A percentile compares a stretch with the other conserved stretches of the same genome.
phyloP scores from a whole-genome alignment of 2,797 vertebrate genomes.

The Microctenopoma steveboyesi region DNA sequence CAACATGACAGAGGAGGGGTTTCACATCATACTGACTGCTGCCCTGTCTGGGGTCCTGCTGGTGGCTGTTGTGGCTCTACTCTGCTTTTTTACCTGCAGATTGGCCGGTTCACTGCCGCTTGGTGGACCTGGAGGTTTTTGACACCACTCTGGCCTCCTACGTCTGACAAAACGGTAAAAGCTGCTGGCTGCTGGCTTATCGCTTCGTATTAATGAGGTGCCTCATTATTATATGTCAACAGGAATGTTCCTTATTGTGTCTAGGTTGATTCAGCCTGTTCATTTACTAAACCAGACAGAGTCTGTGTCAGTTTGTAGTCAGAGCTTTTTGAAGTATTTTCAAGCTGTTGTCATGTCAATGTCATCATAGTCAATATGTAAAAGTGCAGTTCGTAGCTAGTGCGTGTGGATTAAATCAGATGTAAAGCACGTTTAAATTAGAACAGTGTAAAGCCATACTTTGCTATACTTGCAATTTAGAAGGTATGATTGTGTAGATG shows the following conservation, averaged over 20 bases:
- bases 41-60: constrained; percentile 66
- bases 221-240: neutral
- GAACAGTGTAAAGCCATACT: neutral
- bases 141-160: constrained; percentile 26
- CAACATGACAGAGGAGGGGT: constrained; percentile 59
- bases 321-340: neutral
- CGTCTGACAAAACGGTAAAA: constrained; percentile 19
- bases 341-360: constrained; percentile 3
- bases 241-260: neutral
- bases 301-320: neutral
- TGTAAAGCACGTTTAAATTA: neutral
- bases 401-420: neutral
- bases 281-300: neutral
- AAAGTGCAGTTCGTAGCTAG: neutral
- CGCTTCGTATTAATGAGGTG: neutral
- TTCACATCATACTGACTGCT: constrained; percentile 70
- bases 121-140: constrained; percentile 76
- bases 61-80: constrained; percentile 68
- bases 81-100: constrained; percentile 85
- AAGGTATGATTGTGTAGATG: neutral
- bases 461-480: neutral
- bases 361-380: neutral
- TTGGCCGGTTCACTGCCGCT: constrained; percentile 71
- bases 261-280: constrained; percentile 5
- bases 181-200: neutral